Conservation (phyloP, 2,113 vertebrate genomes). For the Alosa alosa region DNA sequence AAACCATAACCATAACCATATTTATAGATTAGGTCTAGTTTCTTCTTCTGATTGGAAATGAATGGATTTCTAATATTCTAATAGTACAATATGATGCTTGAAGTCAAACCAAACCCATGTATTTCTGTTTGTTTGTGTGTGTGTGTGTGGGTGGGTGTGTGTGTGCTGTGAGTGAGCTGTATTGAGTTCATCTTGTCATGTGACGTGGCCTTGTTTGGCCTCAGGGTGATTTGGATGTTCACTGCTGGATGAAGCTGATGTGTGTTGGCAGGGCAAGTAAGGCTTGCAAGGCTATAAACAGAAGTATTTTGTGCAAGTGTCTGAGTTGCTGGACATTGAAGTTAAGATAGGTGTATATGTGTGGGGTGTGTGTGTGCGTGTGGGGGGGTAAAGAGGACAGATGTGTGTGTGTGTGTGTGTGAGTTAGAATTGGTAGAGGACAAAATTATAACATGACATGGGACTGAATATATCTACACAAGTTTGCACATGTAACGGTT, state of each 20-base stretch:
- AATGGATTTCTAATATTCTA: not conserved
- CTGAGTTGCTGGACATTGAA: not conserved
- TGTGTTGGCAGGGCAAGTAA: slow-evolving; percentile 30
- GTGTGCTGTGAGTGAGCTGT: not conserved
- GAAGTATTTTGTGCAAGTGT: not conserved
- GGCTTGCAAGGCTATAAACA: slow-evolving; percentile 29
- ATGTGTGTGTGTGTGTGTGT: not conserved
- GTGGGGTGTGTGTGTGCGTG: not conserved
- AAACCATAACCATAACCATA: not conserved
- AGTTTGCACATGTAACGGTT: too few relatives aligned
- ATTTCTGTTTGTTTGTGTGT: not conserved
- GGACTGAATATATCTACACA: too few relatives aligned
- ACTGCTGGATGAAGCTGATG: slow-evolving; percentile 39
- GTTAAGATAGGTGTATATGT: not conserved
- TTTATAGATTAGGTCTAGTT: not conserved
- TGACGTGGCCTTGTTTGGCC: not conserved
- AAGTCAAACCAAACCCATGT: not conserved
- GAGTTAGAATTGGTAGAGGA: slow-evolving; percentile 11
- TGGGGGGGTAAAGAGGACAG: not conserved
- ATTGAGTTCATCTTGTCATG: not conserved
- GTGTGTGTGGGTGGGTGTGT: not conserved
- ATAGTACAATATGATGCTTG: not conserved
- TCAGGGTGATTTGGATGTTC: not conserved
- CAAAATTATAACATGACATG: not conserved
- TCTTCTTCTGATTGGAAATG: not conserved